phyloP scores from a whole-genome alignment of 1,140 invertebrate species.

The Plutomurus gul region DNA sequence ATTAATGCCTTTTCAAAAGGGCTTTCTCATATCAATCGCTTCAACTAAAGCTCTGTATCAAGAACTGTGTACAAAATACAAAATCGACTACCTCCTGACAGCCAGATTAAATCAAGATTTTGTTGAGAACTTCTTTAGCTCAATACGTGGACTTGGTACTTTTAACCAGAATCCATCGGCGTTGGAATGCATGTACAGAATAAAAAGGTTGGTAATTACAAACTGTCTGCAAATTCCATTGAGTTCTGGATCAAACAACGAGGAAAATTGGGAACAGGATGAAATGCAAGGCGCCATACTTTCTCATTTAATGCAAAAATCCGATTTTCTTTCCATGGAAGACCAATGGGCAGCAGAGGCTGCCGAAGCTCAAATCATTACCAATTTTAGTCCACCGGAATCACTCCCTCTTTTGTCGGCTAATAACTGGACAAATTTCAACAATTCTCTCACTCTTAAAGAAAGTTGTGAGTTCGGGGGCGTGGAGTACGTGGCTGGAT shows the following conservation, averaged over 20 bases:
- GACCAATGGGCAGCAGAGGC: background rate
- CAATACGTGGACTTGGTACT: background rate
- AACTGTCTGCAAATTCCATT: background rate
- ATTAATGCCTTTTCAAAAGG: background rate
- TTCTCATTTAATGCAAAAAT: background rate
- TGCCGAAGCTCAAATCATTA: too few species aligned
- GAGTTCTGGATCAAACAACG: too few species aligned
- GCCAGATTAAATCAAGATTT: background rate
- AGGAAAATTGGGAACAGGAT: background rate
- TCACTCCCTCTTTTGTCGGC: too few species aligned
- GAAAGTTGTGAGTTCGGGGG: background rate
- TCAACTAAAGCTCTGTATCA: background rate
- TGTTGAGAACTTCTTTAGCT: background rate
- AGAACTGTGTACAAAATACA: background rate
- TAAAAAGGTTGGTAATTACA: background rate
- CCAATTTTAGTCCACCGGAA: too few species aligned
- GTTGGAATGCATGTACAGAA: background rate
- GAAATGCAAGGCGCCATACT: background rate
- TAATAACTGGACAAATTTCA: background rate
- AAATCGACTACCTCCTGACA: background rate
- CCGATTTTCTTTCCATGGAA: background rate
- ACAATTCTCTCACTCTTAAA: background rate
- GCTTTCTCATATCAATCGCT: background rate
- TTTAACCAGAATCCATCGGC: background rate
- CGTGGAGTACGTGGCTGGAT: background rate